Evolutionary conservation across 2,888 invertebrate species (phyloP), one percentile per base, ranked within the genome.

Genomic region (Melangyna quadrimaculata): DNA sequence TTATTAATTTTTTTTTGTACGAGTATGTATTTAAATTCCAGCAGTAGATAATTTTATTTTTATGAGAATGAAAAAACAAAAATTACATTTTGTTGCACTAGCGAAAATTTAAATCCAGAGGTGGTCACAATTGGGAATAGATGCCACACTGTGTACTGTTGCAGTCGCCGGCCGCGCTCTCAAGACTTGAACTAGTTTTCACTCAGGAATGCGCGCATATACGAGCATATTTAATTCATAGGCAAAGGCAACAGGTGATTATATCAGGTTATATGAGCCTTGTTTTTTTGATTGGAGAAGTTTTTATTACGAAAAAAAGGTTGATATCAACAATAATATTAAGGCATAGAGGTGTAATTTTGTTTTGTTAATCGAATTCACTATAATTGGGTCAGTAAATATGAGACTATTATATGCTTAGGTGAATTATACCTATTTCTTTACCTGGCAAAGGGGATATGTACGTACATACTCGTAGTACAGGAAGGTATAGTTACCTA

Each of bases 1-100:
- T 84, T 79, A 84, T 79, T 71, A 83, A 79, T 71, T 84, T 82
- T 70, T 24, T n/a, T n/a, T n/a, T n/a, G n/a, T n/a, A n/a, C n/a
- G n/a, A n/a, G n/a, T n/a, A n/a, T 75, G 57, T 79, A 51, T 79
- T 32, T 48, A 22, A 45, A 67, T 48, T 67, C 65, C 32, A 48
- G n/a, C 37, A 40, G n/a, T n/a, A 29, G 9, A n/a, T 29, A 0
- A 17, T n/a, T 0, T n/a, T 43, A 1, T n/a, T 37, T 43, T 43
- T 43, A 17, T 55, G 24, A 61, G 61, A 61, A 40, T 3, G 17
- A 40, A 61, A 14, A 43, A 45, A 24, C n/a, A 59, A 37, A 40
- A 59, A n/a, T 37, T 4, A 3, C 14, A 12, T 7, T 51, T 2
- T 14, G 12, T 51, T 6, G 22, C n/a, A 27, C 14, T 57, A 6